Base-by-base conservation (phyloP, 2,888 invertebrate genomes). In the Imbricaverruca yamaguchii region DNA sequence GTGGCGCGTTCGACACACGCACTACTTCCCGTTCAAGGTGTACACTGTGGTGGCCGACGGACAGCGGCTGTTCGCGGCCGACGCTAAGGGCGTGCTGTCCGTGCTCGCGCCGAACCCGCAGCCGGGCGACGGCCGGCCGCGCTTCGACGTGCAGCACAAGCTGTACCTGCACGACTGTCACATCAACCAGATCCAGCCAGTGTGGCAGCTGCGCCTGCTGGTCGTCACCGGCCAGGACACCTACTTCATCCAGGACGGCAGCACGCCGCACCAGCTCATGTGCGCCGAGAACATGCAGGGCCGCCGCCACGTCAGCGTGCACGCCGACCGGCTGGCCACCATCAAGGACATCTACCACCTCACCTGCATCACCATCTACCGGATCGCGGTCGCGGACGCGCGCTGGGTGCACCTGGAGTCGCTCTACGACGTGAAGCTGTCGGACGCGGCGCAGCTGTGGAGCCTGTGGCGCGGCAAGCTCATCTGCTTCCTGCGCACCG, bases 241-340 rank as follows among this genome's bases (percentile, higher is more conserved):
- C 15, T 39, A 69, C 39, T 69, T 69, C 69, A 69, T 69, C 69
- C 69, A 12, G 15, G 69, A 12, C 69, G 69, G 69, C 69, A 15
- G 15, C 15, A 15, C 13, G 69, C 69, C 69, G 25, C 69, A 39
- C 15, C 39, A 39, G 81, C 80, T 84, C 8, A 80, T 56, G 53
- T 81, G 74, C 82, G 94, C 92, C 10, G 94, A 88, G 84, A 94
- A 94, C 85, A 94, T 88, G 3, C 94, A 94, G 82, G 94, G 92
- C n/a, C 94, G 94, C 94, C 94, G 94, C 74, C 94, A 94, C 4
- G 94, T 94, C 8, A 94, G 94, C 85, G 95, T 90, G 87, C 94
- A 95, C 3, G 94, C 88, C 0, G 93, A 90, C 25, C 93, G 94
- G 61, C 94, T 88, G 13, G 94, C 95, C 85, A 90, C 91, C 83